Base-by-base conservation (phyloP, 2,797 vertebrate genomes). In the Columba guinea region DNA sequence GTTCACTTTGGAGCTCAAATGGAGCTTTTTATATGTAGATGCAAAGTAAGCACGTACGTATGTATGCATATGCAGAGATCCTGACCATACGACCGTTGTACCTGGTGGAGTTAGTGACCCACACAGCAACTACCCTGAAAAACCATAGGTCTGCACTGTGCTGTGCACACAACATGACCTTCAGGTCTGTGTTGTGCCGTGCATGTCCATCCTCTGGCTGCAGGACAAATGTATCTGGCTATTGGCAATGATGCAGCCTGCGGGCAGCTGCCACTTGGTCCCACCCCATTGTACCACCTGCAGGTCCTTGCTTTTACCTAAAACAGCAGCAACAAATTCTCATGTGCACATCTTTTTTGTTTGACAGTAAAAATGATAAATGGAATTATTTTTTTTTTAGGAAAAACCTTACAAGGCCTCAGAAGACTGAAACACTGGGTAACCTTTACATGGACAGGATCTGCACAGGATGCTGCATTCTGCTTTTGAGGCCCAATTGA, bases 281-380 rank as follows among this genome's bases (percentile, higher is more conserved):
- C 70, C 32, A 44, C 24, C 24, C 1, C 3, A 44, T 8, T 56
- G 23, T 19, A 84, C 56, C 15, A 27, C 20, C 17, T 49, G 32
- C 0, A 3, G 35, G 35, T 58, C 55, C 37, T 55, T 79, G 68
- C n/a, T 35, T 78, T 81, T 65, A 22, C 13, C 56, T 86, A 27
- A 59, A 77, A 11, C 10, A 67, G 48, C n/a, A 59, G 30, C 49
- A 68, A 64, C 18, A 64, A 78, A 56, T 37, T 71, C 39, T 70
- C n/a, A 46, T 0, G 4, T 8, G 20, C 1, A 3, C 27, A 14
- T 35, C 32, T 62, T 59, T 60, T 71, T 77, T 58, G n/a, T 39
- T 65, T 77, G 59, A 62, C 44, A 48, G 44, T 35, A 27, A 62
- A 89, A 91, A 71, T 68, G 65, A 84, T 35, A 73, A 78, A 84